phyloP scores from a whole-genome alignment of 1,140 invertebrate genomes.

The Procambarus clarkii region DNA sequence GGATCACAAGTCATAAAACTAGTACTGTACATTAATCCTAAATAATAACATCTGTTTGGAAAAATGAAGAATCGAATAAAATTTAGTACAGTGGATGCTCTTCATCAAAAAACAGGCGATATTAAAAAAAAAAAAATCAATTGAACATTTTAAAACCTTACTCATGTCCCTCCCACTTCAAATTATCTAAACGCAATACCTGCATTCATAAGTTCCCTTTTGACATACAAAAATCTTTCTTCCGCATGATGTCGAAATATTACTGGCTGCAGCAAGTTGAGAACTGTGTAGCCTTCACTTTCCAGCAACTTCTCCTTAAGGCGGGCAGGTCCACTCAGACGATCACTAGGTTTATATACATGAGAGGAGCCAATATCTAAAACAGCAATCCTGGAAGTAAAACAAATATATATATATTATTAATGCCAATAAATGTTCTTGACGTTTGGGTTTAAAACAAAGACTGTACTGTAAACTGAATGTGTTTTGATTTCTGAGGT shows the following conservation, averaged over 20 bases:
- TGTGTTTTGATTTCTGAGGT: no score
- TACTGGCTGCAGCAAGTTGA: background rate
- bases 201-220: conserved; percentile 4
- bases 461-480: no score
- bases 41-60: no score
- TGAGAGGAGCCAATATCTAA: conserved; percentile 5
- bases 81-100: no score
- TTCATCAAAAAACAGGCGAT: no score
- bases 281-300: background rate
- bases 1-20: no score
- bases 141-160: background rate
- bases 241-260: background rate
- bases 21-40: no score
- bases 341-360: background rate
- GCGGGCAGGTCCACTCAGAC: background rate
- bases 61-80: no score
- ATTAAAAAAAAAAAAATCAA: background rate
- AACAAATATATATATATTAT: background rate
- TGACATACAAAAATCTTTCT: conserved; percentile 8
- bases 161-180: background rate
- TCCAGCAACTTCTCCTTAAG: background rate
- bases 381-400: conserved; percentile 7
- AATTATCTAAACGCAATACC: background rate
- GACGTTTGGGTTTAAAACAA: no score
- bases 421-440: background rate